Base-by-base conservation (phyloP, 2,888 invertebrate genomes). In the Dasysyrphus albostriatus region DNA sequence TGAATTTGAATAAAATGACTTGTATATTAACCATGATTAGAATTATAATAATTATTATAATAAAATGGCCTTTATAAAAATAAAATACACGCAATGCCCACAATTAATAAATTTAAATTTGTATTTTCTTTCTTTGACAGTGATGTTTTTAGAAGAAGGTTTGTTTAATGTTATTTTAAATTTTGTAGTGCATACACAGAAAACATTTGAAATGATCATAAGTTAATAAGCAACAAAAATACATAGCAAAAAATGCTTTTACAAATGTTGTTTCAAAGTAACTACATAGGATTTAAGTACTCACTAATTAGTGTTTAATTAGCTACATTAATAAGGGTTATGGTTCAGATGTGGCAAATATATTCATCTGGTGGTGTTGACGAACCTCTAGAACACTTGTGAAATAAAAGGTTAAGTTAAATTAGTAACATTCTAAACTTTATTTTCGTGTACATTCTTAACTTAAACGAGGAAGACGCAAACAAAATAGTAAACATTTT, bases 41-140 rank as follows among this genome's bases (percentile, higher is more conserved):
- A 47, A 42, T 42, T 47, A 47, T 10, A 65, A 63, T 42, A 44
- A 16, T n/a, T 32, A 47, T 65, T 32, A 63, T 65, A 47, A 72
- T 54, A 37, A 12, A 61, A 51, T 47, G 44, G n/a, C 19, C 14
- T 61, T 16, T 65, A 69, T 56, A 77, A 65, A 44, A 81, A 82
- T 61, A 63, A 75, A 56, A 69, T 76, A 70, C 56, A 70, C 54
- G 51, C 49, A 73, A 84, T 77, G 65, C 44, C 67, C 16, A 67
- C 70, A 76, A 67, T 49, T 78, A 81, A 83, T 51, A 67, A n/a
- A 85, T 80, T 88, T 85, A 75, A 70, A 73, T 72, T 78, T 83
- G 78, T 88, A 76, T 69, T 70, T 72, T 80, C 73, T 87, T 76
- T 70, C 73, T 44, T 67, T 49, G 61, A 24, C 14, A 42, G 24